phyloP scores from a whole-genome alignment of 2,113 vertebrate species.

The Lonchura striata region DNA sequence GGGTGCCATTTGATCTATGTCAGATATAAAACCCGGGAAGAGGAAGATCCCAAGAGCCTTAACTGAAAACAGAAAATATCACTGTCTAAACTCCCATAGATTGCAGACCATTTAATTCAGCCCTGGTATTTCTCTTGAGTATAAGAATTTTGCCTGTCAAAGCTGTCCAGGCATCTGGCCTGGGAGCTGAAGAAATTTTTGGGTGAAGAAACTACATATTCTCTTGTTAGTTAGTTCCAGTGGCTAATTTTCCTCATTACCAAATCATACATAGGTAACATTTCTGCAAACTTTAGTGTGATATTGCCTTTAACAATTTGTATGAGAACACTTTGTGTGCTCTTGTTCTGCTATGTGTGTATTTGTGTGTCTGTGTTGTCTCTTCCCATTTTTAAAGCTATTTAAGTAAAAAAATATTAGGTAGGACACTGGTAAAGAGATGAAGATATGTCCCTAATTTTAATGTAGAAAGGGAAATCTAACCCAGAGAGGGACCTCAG shows the following conservation, averaged over 20 bases:
- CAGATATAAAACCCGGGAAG: background rate
- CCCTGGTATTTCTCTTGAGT: background rate
- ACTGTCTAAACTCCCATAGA: background rate
- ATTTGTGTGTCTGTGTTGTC: background rate
- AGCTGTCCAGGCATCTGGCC: background rate
- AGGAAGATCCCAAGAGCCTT: background rate
- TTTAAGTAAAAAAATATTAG: background rate
- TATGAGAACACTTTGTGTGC: background rate
- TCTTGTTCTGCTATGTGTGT: background rate
- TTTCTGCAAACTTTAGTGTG: background rate
- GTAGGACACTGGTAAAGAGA: background rate
- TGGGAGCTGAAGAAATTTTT: background rate
- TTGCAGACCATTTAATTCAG: background rate
- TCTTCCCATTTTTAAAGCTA: background rate
- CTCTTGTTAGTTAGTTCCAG: background rate
- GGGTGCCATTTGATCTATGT: background rate
- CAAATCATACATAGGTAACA: background rate
- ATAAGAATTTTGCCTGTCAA: background rate
- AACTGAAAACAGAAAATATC: background rate
- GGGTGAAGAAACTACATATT: background rate
- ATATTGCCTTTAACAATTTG: conserved; percentile 31
- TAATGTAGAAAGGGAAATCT: background rate
- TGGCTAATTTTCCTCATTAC: background rate
- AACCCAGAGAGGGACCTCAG: background rate
- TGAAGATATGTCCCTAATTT: background rate